Evolutionary conservation across 1,140 invertebrate genomes (phyloP), one percentile per base, ranked within the genome.

Genomic region (Campoletis sonorensis): DNA sequence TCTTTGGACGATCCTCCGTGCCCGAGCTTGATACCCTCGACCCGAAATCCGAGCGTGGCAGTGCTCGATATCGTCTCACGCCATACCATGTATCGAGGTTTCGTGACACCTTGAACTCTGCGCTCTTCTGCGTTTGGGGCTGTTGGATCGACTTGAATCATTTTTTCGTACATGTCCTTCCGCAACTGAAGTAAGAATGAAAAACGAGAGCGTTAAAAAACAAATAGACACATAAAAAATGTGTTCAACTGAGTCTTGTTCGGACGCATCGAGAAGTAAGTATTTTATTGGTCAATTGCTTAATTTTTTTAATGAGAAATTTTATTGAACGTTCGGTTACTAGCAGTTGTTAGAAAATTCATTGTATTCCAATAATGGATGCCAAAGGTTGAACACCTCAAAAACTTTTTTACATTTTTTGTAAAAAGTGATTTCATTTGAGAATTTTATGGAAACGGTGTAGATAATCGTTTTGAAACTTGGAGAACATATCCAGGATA

Each of bases 1-100:
- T 99, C 98, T 93, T 98, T 99, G 82, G 96, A 96, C 72, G 97
- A 97, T 73, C 95, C 96, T 49, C 97, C 97, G 87, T 97, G 96
- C 61, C 95, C 95, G 84, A 96, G 96, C 92, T 97, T 97, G 81
- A 99, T 97, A 10, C 98, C 98, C 92, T 99, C 98, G 85, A 99
- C 98, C 82, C 98, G 93, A 92, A 99, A 99, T 75, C 98, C 98
- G 30, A 99, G 93, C 7, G 96, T 97, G 0, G 98, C 96, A 7
- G 98, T 99, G 23, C 98, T 99, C 27, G 98, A 99, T 87, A 99
- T 98, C 8, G 98, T 98, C 92, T 99, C 98, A 68, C 98, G 93
- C 98, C 98, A 99, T 23, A 98, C 96, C 98, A 99, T 99, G 89
- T 99, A 99, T 71, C 98, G 93, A 0, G 97, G 97, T 91, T 99